Evolutionary conservation across 2,797 vertebrate species (phyloP), one percentile per base, ranked within the genome.

Genomic region (Mionectes olivaceus): DNA sequence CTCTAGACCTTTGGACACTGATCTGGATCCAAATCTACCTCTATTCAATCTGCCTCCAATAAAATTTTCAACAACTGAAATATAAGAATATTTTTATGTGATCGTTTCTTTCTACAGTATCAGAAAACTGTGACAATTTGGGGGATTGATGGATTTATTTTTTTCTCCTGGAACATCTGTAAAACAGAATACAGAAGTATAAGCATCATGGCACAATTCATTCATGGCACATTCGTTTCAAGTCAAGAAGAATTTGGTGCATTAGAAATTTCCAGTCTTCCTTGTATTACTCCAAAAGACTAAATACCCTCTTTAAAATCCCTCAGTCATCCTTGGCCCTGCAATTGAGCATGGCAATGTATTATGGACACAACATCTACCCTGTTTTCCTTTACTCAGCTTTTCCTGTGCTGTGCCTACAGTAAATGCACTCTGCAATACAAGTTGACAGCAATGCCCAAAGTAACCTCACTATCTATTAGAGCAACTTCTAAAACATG

Each of bases 381-480:
- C 46, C 65, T 30, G 10, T 82, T 91, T 91, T 75, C 10, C 41
- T 65, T 83, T 52, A 30, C 32, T 19, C 18, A 5, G 7, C 71
- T 75, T 79, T 79, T 78, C 18, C 9, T 57, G 18, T 13, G 55
- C 41, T 90, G 85, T 90, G 85, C 23, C n/a, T 68, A 1, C 83
- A n/a, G 83, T 83, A 88, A 68, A 87, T 82, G 50, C 50, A 65
- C 25, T 91, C 35, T 47, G 39, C 1, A 1, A 85, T 93, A 35
- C 7, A 83, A 87, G 43, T 33, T 92, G 94, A 91, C 84, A 89
- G 75, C 79, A 87, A 22, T 85, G 53, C 55, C 60, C 64, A 46
- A 83, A 94, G 92, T 92, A 90, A 87, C 86, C 46, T 87, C 68
- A 44, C n/a, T 78, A 75, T 39, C 53, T 64, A 68, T 87, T 92